Percentiles rank a stretch among this genome's conserved stretches.
phyloP scores from a whole-genome alignment of 2,888 invertebrate genomes.

The Muscina levida region DNA sequence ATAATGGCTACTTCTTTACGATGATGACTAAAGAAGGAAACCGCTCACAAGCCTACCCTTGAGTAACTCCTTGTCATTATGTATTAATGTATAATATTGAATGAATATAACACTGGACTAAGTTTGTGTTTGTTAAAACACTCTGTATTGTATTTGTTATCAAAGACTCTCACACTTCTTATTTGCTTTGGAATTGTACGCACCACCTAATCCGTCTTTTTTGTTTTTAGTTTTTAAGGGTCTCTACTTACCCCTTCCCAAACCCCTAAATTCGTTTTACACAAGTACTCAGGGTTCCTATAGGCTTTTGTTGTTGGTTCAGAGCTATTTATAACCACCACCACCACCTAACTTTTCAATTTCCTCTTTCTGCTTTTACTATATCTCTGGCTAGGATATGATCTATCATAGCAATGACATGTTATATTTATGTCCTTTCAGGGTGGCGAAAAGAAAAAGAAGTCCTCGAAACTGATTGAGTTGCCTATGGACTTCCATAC shows the following conservation, averaged over 20 bases:
- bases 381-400: constrained; percentile 16
- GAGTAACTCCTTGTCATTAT: constrained; percentile 74
- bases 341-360: constrained; percentile 45
- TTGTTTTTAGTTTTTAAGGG: constrained; percentile 36
- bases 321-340: constrained; percentile 26
- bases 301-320: constrained; percentile 53
- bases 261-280: too few relatives aligned
- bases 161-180: constrained; percentile 26
- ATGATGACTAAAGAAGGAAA: constrained; percentile 71
- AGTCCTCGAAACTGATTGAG: constrained; percentile 89
- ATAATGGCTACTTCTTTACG: constrained; percentile 61
- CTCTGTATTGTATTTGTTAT: constrained; percentile 4
- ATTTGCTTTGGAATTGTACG: constrained; percentile 31
- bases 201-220: constrained; percentile 31
- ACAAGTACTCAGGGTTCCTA: constrained; percentile 37
- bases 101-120: constrained; percentile 37
- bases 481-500: constrained; percentile 90
- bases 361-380: constrained; percentile 62
- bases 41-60: constrained; percentile 79
- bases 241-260: background rate
- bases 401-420: background rate
- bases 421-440: constrained; percentile 61
- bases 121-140: constrained; percentile 37
- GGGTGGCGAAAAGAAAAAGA: constrained; percentile 87
- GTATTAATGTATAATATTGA: constrained; percentile 17